Conservation (phyloP, 37 sponge, comb jelly and placozoan species). For the Haliclona indistincta region DNA sequence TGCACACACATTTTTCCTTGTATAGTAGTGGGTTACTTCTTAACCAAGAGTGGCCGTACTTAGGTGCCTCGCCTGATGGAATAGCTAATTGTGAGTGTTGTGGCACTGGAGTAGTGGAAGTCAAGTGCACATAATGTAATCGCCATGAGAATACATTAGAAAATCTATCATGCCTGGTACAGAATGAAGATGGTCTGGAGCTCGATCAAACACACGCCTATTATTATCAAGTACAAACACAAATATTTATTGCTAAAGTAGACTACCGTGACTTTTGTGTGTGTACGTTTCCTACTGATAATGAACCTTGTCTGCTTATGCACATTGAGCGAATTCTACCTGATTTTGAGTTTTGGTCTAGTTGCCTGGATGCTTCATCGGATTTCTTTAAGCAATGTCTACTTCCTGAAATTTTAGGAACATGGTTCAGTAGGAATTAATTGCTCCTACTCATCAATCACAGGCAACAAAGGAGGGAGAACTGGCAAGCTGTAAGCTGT, state of each 20-base stretch:
- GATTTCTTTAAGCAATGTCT: constrained; percentile 25
- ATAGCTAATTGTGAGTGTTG: too few species aligned
- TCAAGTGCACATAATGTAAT: constrained; percentile 38
- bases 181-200: not conserved
- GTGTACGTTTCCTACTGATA: not conserved
- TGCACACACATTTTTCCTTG: not conserved
- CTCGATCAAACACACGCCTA: constrained; percentile 3
- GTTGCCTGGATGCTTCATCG: too few species aligned
- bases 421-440: constrained; percentile 11
- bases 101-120: constrained; percentile 22
- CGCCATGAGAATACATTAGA: constrained; percentile 11
- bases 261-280: constrained; percentile 25
- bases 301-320: constrained; percentile 1
- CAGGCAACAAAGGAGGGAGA: too few species aligned
- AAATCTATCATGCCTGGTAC: not conserved
- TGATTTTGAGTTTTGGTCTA: constrained; percentile 16
- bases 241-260: not conserved
- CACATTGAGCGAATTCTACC: constrained; percentile 39
- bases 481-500: not conserved
- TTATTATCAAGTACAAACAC: constrained; percentile 16
- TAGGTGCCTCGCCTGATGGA: too few species aligned
- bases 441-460: not conserved
- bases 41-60: constrained; percentile 18
- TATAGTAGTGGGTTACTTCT: constrained; percentile 31
- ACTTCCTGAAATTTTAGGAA: constrained; percentile 48